Evolutionary conservation across 2,888 invertebrate genomes (phyloP).

Genomic region (Lasioglossum calceatum): DNA sequence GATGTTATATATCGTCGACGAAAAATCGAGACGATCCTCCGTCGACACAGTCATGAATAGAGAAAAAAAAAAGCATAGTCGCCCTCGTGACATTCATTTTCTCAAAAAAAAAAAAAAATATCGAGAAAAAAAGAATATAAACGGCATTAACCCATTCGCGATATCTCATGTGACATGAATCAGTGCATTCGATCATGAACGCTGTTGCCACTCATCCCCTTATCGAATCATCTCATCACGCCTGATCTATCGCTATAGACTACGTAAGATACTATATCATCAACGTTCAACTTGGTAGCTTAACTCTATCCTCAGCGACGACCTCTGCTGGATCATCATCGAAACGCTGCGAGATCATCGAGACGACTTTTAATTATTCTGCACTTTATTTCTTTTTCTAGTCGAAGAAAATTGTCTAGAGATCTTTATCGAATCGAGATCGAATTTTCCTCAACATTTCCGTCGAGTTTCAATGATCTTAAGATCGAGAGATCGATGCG

Average conservation of each 20-base stretch:
- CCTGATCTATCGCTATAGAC: conserved; percentile 65
- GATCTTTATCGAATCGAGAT: neutral
- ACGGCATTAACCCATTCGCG: conserved; percentile 54
- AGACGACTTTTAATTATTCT: neutral
- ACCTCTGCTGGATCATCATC: conserved; percentile 40
- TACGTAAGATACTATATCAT: conserved; percentile 50
- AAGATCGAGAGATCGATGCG: conserved; percentile 24
- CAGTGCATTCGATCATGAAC: conserved; percentile 76
- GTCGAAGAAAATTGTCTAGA: neutral
- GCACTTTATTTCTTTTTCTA: neutral
- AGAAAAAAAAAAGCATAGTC: conserved; percentile 35
- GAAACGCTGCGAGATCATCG: neutral
- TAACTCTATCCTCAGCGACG: conserved; percentile 17
- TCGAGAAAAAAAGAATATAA: neutral
- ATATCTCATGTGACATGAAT: conserved; percentile 69
- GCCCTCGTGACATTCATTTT: conserved; percentile 56
- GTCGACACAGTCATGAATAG: conserved; percentile 58
- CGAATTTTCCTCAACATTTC: neutral
- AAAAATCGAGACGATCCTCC: conserved; percentile 37
- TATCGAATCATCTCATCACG: conserved; percentile 69
- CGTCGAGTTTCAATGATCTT: conserved; percentile 4
- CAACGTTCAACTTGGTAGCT: conserved; percentile 44
- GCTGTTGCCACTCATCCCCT: conserved; percentile 73
- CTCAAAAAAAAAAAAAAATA: neutral
- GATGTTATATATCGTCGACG: conserved; percentile 43